Base-by-base conservation (phyloP, 2,797 vertebrate genomes). In the Gorsachius magnificus region DNA sequence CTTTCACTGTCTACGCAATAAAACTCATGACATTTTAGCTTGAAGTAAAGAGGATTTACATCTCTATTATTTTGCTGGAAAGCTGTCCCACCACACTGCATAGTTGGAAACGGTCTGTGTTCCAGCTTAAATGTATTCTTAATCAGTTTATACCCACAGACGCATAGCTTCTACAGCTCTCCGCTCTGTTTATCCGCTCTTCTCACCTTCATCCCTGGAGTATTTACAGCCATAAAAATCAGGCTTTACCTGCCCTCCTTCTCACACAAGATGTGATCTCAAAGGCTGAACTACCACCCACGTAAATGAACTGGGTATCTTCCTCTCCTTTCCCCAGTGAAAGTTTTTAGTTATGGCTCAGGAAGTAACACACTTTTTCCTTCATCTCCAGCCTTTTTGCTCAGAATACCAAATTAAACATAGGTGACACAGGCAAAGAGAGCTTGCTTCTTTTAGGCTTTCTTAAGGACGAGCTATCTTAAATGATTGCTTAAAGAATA, bases 111-210 rank as follows among this genome's bases (percentile, higher is more conserved):
- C 25, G 9, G 70, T 75, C 57, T 78, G 10, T 57, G 33, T 68
- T 64, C 24, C 25, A 46, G n/a, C 50, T 81, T 74, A 63, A 88
- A 60, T 48, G 53, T 60, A 68, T 61, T 70, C n/a, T 43, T 81
- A 60, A 91, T 81, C 56, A 77, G 48, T 93, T 94, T 81, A 76
- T 63, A 68, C 3, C 24, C 21, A 65, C 33, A 78, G 69, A 78
- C 3, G 2, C 28, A 8, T 38, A 72, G 11, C 29, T 92, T 83
- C 63, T 78, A 48, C 50, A 82, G 76, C 66, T 68, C 36, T 90
- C 57, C 76, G 15, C 35, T 75, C 74, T 89, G 33, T 94, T 94
- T 77, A 92, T 93, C 88, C 92, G 63, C 38, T 89, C 43, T 84
- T 87, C 77, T 87, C 89, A 95, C 74, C 56, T 95, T 93, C 88